Evolutionary conservation across 2,797 vertebrate species (phyloP), one percentile per base, ranked within the genome.

Genomic region (Peromyscus eremicus): DNA sequence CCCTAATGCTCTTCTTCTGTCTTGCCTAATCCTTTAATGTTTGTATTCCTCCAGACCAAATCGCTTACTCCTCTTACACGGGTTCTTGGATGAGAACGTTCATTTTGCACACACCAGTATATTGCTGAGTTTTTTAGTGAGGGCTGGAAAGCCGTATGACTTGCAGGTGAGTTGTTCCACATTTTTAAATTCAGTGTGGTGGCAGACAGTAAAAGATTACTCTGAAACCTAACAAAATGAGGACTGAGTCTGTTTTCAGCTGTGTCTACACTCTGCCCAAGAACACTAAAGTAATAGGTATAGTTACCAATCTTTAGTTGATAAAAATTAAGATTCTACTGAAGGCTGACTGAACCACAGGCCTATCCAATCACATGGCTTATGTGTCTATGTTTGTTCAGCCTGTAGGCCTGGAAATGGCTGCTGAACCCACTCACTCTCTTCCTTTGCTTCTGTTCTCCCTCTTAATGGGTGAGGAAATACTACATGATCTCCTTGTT

Each of bases 71-170:
- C 98, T 99, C 92, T 98, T 99, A 4, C 99, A 99, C 0, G 99
- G 99, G 11, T 99, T 99, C 97, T 97, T 99, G 97, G 99, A 99
- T 98, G 99, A 99, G 97, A 99, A 99, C 0, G 99, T 99, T 96
- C 99, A 99, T 95, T 99, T 99, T 98, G 99, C 99, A 98, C 99
- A 99, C 90, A 99, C 99, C 82, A 99, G 98, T 98, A 98, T 99
- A 97, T 98, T 99, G 97, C 98, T 99, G 97, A 99, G 99, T 96
- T 99, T 99, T 96, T 98, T 99, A 98, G 99, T 99, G 97, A 98
- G 99, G 97, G 98, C 99, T 97, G 99, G 99, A 77, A 99, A 99
- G 95, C 99, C 99, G 0, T 99, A 99, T 57, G 99, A 99, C 94
- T 97, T 99, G 92, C 99, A 99, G 99, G 99, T 99, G 93, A 98